Evolutionary conservation across 2,113 vertebrate species (phyloP).

Genomic region (Motacilla tschutschensis): DNA sequence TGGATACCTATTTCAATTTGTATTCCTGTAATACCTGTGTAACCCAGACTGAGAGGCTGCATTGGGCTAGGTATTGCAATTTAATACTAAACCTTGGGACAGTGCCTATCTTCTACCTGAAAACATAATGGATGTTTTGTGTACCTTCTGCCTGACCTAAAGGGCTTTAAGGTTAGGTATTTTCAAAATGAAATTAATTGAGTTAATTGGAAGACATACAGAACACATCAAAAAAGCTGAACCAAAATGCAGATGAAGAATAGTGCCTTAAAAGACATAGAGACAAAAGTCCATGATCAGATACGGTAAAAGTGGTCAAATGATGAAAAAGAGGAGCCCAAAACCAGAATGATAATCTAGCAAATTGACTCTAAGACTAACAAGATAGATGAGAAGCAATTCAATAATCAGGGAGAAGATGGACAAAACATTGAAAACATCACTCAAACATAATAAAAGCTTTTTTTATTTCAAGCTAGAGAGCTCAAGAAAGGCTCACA

Average conservation of each 20-base stretch:
- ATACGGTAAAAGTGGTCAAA: not conserved
- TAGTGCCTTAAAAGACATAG: not conserved
- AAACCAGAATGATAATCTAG: not conserved
- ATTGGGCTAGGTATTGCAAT: not conserved
- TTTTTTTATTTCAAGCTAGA: not conserved
- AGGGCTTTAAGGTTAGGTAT: not conserved
- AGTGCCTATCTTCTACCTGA: not conserved
- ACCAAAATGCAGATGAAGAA: not conserved
- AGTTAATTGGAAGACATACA: not conserved
- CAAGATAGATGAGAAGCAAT: not conserved
- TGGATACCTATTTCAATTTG: not conserved
- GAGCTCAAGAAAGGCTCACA: not conserved
- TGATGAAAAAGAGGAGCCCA: not conserved
- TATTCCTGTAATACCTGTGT: not conserved
- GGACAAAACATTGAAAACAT: not conserved
- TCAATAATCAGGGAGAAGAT: not conserved
- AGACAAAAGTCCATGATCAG: not conserved
- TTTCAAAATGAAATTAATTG: not conserved
- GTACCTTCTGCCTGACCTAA: not conserved
- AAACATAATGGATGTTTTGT: not conserved
- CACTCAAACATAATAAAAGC: not conserved
- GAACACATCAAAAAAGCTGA: not conserved
- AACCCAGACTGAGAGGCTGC: not conserved
- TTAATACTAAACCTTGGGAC: not conserved
- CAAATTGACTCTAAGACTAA: not conserved